A percentile compares a stretch with the other conserved stretches of the same genome.
phyloP scores from a whole-genome alignment of 1,140 invertebrate genomes.

The Centruroides sculpturatus region DNA sequence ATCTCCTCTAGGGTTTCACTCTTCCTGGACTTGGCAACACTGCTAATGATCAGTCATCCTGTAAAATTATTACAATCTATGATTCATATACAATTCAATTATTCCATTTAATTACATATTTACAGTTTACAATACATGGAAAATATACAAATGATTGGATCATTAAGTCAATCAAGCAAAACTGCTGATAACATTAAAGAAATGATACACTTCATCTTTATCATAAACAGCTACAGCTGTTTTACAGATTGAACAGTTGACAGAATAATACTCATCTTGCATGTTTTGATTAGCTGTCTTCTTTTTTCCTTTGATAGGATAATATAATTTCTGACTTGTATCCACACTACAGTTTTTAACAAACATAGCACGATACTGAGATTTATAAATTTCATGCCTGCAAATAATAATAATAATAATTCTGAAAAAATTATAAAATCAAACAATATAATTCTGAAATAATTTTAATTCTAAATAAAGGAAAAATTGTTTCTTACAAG shows the following conservation, averaged over 20 bases:
- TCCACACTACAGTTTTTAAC: constrained; percentile 42
- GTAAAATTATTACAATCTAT: too few relatives aligned
- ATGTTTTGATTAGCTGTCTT: neutral
- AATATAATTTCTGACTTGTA: constrained; percentile 29
- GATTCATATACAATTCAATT: too few relatives aligned
- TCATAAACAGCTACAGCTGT: constrained; percentile 46
- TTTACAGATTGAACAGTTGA: constrained; percentile 40
- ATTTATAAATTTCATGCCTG: constrained; percentile 40
- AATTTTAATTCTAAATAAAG: too few relatives aligned
- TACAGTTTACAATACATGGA: too few relatives aligned
- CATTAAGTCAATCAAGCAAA: constrained; percentile 9
- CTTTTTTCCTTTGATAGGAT: constrained; percentile 22
- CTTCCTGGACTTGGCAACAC: too few relatives aligned
- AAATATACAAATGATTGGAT: too few relatives aligned
- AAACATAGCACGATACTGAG: constrained; percentile 51
- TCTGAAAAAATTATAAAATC: too few relatives aligned
- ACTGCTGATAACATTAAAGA: constrained; percentile 48
- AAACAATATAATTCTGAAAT: too few relatives aligned
- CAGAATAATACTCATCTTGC: constrained; percentile 37
- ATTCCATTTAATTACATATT: too few relatives aligned
- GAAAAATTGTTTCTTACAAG: too few relatives aligned
- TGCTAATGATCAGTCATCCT: too few relatives aligned
- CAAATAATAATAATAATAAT: neutral
- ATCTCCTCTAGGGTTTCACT: too few relatives aligned
- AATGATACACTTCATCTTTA: constrained; percentile 46